These are phyloP conservation scores for Notolabrus celidotus DNA, from an alignment of 2,797 vertebrate species.

Conservation along the genomic window DNA sequence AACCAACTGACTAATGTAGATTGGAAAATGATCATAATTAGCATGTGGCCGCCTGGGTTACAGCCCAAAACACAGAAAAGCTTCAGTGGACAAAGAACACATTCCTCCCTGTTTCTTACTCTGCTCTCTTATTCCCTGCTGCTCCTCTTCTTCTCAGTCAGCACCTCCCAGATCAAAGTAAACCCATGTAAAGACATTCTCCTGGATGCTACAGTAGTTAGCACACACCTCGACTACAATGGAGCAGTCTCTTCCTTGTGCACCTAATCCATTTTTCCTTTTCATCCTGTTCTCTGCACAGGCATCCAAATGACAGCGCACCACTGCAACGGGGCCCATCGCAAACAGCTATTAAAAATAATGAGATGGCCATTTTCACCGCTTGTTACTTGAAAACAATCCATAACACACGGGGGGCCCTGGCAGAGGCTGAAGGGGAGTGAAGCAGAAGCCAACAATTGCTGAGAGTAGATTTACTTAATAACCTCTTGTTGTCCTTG, in stretches of 20 bases:
- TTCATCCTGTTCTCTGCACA: conserved; percentile 64
- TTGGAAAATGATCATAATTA: conserved; percentile 82
- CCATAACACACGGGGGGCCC: conserved; percentile 69
- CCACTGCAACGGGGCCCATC: conserved; percentile 69
- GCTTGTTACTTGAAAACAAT: conserved; percentile 82
- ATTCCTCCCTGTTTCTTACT: not conserved
- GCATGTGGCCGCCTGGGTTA: conserved; percentile 56
- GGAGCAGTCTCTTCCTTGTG: conserved; percentile 41
- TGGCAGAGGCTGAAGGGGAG: conserved; percentile 58
- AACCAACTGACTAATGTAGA: conserved; percentile 73
- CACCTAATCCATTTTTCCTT: conserved; percentile 61
- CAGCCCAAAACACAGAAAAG: conserved; percentile 55
- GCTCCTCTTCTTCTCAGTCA: not conserved
- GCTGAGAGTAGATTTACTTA: conserved; percentile 75
- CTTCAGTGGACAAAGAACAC: conserved; percentile 11
- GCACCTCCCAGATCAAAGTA: conserved; percentile 58
- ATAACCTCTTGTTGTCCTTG: conserved; percentile 80
- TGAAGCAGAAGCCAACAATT: conserved; percentile 68
- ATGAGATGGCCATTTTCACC: conserved; percentile 82
- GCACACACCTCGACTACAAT: conserved; percentile 31
- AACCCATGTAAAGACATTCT: conserved; percentile 59
- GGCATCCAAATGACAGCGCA: conserved; percentile 71
- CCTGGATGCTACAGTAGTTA: conserved; percentile 26
- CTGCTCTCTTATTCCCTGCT: too few relatives aligned
- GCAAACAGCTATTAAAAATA: conserved; percentile 86